A percentile compares a stretch with the other conserved stretches of the same genome.
Evolutionary conservation across 2,888 invertebrate species (phyloP).

Genomic region (Mythimna loreyi): DNA sequence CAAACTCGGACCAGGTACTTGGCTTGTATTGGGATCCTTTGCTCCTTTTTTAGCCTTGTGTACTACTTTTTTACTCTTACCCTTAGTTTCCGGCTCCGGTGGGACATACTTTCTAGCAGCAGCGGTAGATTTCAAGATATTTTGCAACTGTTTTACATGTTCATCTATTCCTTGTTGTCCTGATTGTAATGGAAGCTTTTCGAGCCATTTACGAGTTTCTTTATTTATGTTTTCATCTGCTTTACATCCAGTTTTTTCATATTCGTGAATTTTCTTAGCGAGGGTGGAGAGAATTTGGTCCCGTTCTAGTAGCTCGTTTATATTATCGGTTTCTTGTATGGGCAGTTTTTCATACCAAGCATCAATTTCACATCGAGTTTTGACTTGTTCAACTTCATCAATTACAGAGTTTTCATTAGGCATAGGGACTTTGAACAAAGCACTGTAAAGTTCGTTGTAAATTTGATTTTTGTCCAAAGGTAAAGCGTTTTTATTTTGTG

Average conservation of each 20-base stretch:
- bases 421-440: conserved; percentile 74
- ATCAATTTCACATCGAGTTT: conserved; percentile 79
- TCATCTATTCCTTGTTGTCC: conserved; percentile 62
- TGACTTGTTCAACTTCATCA: conserved; percentile 78
- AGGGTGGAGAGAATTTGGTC: conserved; percentile 75
- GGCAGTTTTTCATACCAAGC: conserved; percentile 78
- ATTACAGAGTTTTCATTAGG: conserved; percentile 72
- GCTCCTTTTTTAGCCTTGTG: conserved; percentile 20
- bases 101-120: conserved; percentile 71
- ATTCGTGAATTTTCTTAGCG: conserved; percentile 74
- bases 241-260: conserved; percentile 70
- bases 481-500: conserved; percentile 70
- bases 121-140: conserved; percentile 69
- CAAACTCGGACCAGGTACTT: conserved; percentile 63
- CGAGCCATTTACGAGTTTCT: conserved; percentile 77
- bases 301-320: conserved; percentile 71
- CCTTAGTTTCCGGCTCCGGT: conserved; percentile 43
- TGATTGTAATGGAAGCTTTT: conserved; percentile 71
- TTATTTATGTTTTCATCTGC: conserved; percentile 70
- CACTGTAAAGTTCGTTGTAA: conserved; percentile 75
- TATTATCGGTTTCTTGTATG: conserved; percentile 61
- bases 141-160: conserved; percentile 69
- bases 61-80: conserved; percentile 50
- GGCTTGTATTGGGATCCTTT: conserved; percentile 48
- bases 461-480: conserved; percentile 74